Percentiles rank a stretch among this genome's conserved stretches.
phyloP scores from a whole-genome alignment of 2,888 invertebrate species.

The Eupithecia centaureata region DNA sequence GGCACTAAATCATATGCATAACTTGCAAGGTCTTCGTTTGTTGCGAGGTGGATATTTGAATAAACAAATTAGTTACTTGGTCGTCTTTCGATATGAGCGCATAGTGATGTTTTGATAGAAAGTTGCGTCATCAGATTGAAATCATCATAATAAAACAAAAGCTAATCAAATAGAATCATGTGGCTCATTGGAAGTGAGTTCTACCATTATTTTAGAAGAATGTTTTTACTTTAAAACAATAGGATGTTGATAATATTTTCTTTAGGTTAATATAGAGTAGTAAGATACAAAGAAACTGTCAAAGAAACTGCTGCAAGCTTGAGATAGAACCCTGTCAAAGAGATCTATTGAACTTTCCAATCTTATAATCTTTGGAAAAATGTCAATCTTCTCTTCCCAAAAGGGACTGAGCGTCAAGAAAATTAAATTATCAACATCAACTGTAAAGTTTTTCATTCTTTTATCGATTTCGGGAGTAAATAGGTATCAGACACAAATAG shows the following conservation, averaged over 20 bases:
- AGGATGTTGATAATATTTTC: too few species aligned
- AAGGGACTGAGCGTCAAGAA: conserved; percentile 1
- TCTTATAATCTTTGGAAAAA: neutral
- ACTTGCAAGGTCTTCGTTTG: conserved; percentile 20
- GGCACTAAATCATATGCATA: conserved; percentile 40
- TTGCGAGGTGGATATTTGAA: conserved; percentile 23
- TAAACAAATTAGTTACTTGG: conserved; percentile 24
- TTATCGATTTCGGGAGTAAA: neutral
- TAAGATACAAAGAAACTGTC: neutral
- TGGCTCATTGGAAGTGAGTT: neutral
- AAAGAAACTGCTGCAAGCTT: neutral
- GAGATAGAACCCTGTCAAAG: neutral
- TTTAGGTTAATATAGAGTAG: too few species aligned
- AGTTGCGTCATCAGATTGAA: neutral
- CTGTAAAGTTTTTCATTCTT: neutral
- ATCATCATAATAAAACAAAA: neutral
- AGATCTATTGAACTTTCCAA: neutral
- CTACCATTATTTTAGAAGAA: neutral
- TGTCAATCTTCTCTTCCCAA: conserved; percentile 7
- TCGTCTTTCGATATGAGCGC: neutral
- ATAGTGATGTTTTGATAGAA: too few species aligned
- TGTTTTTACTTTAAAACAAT: too few species aligned
- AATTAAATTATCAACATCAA: conserved; percentile 9
- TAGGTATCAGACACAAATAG: neutral
- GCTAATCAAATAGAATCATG: too few species aligned